Percentiles rank a stretch among this genome's conserved stretches.
Evolutionary conservation across 1,140 invertebrate genomes (phyloP).

Genomic region (Acromyrmex echinatior): DNA sequence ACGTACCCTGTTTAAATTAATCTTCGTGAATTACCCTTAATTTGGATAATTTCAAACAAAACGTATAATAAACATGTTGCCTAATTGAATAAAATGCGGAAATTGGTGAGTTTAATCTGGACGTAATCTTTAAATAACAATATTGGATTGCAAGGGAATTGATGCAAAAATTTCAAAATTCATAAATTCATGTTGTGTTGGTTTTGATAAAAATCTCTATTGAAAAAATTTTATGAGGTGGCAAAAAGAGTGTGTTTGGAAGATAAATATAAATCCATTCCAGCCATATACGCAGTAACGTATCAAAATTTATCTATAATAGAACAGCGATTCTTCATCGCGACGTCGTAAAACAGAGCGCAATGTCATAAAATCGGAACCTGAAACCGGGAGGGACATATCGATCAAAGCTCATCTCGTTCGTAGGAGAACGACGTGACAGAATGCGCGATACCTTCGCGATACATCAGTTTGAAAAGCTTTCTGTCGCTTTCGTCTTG

Average conservation of each 20-base stretch:
- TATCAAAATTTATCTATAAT: slow-evolving; percentile 33
- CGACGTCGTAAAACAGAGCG: slow-evolving; percentile 39
- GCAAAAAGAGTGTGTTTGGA: not conserved
- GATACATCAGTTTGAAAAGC: slow-evolving; percentile 26
- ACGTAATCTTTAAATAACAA: not conserved
- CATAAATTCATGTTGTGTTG: not conserved
- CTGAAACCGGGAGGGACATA: slow-evolving; percentile 22
- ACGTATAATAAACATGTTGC: not conserved
- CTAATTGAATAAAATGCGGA: not conserved
- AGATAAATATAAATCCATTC: slow-evolving; percentile 23
- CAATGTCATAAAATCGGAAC: slow-evolving; percentile 27
- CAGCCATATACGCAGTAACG: slow-evolving; percentile 1
- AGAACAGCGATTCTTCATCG: slow-evolving; percentile 21
- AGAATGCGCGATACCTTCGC: not conserved
- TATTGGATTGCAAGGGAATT: not conserved
- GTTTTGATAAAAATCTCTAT: not conserved
- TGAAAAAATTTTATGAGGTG: not conserved
- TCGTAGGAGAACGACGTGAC: not conserved
- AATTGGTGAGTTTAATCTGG: slow-evolving; percentile 19
- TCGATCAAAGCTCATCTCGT: slow-evolving; percentile 44
- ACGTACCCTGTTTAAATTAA: not conserved
- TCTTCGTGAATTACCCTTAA: not conserved
- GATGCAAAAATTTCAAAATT: not conserved
- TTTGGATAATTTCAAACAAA: not conserved
- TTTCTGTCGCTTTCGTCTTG: slow-evolving; percentile 51